Evolutionary conservation across 2,113 vertebrate species (phyloP), one percentile per base, ranked within the genome.

Genomic region (Prunella fulvescens): DNA sequence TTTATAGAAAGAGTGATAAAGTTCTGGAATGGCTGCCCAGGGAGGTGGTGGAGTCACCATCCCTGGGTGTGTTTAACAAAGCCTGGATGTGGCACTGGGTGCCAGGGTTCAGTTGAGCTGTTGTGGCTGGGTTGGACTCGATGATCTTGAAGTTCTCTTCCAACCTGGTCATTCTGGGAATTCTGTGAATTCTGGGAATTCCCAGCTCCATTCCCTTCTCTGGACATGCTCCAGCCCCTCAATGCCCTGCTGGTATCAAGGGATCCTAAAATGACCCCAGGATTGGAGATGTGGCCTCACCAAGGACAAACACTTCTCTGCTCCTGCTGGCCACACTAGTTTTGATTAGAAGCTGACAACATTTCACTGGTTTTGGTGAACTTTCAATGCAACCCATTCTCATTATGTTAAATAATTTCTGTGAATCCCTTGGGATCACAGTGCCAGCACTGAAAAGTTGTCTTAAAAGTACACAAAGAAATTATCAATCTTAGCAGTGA

Each of bases 271-370:
- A n/a, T 23, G 16, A 37, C 8, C 31, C 4, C 26, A 42, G 19
- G 1, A 44, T 3, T 84, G 10, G 3, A n/a, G 8, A 1, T 25
- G 23, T 12, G 5, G 16, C 33, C 67, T 31, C 37, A 22, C 10
- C 17, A 45, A 28, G 14, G 33, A 14, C 12, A 1, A 19, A 35
- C 37, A 17, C 20, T 6, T 8, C 45, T 22, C n/a, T 54, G 1
- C 2, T 33, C 44, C 62, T 58, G 5, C 26, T 90, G 62, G 16
- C 14, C n/a, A n/a, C 24, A 19, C 3, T 25, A 4, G 31, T 83
- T 79, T 70, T 66, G 26, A 35, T 51, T 81, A 69, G 57, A 76
- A 56, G 1, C 17, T 74, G 62, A 81, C 19, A 56, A 44, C 2
- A 6, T 51, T 51, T 22, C 19, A 33, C 23, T 61, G 50, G 53